Percentiles rank a stretch among this genome's conserved stretches.
phyloP scores from a whole-genome alignment of 2,113 vertebrate species.

The Alectura lathami region DNA sequence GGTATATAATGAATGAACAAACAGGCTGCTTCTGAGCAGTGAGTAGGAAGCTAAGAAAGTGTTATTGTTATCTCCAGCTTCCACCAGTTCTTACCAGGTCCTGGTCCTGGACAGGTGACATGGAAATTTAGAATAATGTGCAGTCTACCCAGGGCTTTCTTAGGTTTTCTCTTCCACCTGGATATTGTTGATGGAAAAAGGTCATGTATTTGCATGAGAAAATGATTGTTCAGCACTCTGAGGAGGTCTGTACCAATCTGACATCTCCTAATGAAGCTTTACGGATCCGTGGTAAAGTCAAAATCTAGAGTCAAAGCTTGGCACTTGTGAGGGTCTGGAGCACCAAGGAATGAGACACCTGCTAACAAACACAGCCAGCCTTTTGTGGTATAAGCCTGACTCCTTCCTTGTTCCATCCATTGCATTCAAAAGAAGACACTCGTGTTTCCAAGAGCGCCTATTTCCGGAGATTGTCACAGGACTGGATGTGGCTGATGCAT shows the following conservation, averaged over 20 bases:
- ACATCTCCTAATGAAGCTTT: neutral
- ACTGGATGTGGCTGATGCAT: constrained; percentile 79
- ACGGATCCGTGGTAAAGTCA: neutral
- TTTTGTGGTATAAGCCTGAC: neutral
- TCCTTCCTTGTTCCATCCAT: neutral
- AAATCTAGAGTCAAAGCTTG: neutral
- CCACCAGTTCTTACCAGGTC: neutral
- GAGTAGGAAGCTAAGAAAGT: neutral
- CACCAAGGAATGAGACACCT: neutral
- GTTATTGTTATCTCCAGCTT: neutral
- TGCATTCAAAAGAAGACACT: neutral
- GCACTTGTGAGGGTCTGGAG: neutral
- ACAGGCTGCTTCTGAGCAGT: neutral
- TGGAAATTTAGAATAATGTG: neutral
- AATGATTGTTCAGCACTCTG: neutral
- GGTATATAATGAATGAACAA: neutral
- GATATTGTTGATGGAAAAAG: neutral
- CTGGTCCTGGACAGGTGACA: neutral
- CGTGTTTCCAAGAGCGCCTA: constrained; percentile 73
- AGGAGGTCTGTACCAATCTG: neutral
- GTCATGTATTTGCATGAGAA: neutral
- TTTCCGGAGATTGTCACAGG: constrained; percentile 74
- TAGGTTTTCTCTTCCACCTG: neutral
- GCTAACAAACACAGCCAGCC: neutral
- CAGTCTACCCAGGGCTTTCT: neutral